A percentile compares a stretch with the other conserved stretches of the same genome.
These are phyloP conservation scores for Tapirus indicus DNA, from an alignment of 2,797 vertebrate species.

Conservation along the genomic window DNA sequence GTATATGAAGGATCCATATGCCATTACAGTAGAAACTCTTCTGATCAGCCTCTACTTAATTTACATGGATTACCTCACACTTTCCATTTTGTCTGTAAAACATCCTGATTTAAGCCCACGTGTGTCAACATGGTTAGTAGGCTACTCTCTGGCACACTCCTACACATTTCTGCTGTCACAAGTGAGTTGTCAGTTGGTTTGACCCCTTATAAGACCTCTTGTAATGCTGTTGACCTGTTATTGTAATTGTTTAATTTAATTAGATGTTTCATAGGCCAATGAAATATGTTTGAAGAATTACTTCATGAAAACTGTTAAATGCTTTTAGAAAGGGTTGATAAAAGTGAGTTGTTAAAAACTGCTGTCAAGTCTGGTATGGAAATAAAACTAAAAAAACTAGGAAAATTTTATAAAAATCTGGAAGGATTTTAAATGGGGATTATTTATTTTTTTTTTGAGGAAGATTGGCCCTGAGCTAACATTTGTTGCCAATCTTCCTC, in stretches of 20 bases:
- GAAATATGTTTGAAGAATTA: conserved; percentile 25
- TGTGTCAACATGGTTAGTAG: background rate
- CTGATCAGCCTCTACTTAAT: background rate
- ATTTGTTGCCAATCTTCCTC: too few relatives aligned
- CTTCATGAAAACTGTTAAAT: background rate
- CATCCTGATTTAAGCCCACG: background rate
- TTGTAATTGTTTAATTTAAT: background rate
- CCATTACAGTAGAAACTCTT: background rate
- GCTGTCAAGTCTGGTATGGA: background rate
- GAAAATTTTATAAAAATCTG: background rate
- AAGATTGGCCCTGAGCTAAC: too few relatives aligned
- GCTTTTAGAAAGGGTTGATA: conserved; percentile 8
- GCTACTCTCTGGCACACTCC: background rate
- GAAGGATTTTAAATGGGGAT: background rate
- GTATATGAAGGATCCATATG: background rate
- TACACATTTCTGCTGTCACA: background rate
- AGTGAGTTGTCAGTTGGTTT: conserved; percentile 25
- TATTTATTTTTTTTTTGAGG: too few relatives aligned
- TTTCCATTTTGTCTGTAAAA: background rate
- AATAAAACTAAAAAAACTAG: background rate
- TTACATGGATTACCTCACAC: conserved; percentile 7
- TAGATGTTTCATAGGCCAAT: background rate
- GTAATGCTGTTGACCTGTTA: background rate
- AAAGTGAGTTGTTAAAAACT: background rate
- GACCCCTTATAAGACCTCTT: background rate